Percentiles rank a stretch among this genome's conserved stretches.
Evolutionary conservation across 2,888 invertebrate genomes (phyloP).

Genomic region (Cephonodes hylas): DNA sequence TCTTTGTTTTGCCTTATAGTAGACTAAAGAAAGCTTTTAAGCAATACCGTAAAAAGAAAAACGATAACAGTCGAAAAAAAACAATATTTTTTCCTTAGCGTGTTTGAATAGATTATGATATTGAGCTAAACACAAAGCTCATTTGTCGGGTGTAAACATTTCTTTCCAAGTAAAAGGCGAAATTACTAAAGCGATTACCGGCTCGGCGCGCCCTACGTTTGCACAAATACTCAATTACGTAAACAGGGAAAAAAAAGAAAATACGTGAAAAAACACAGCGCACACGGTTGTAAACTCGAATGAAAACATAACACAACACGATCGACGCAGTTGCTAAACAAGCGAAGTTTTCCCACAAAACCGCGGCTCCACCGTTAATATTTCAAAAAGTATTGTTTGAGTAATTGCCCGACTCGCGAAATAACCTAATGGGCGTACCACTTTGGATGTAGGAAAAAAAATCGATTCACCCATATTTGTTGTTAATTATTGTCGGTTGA

Average conservation of each 20-base stretch:
- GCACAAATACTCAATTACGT: slow-evolving; percentile 70
- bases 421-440: slow-evolving; percentile 62
- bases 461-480: slow-evolving; percentile 81
- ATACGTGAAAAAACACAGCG: slow-evolving; percentile 45
- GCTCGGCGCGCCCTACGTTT: slow-evolving; percentile 48
- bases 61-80: not conserved
- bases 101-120: slow-evolving; percentile 11
- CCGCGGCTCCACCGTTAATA: slow-evolving; percentile 65
- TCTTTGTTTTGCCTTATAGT: not conserved
- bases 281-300: slow-evolving; percentile 54
- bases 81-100: slow-evolving; percentile 16
- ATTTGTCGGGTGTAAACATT: slow-evolving; percentile 25
- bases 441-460: slow-evolving; percentile 48
- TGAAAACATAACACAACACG: slow-evolving; percentile 59
- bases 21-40: not conserved
- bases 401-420: slow-evolving; percentile 69
- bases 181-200: slow-evolving; percentile 63
- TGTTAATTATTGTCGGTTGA: slow-evolving; percentile 79
- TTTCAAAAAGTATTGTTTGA: slow-evolving; percentile 66
- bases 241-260: slow-evolving; percentile 58
- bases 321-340: slow-evolving; percentile 68
- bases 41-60: not conserved
- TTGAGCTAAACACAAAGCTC: slow-evolving; percentile 38
- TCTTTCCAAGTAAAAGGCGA: slow-evolving; percentile 48
- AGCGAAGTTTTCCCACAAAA: slow-evolving; percentile 72